Evolutionary conservation across 1,140 invertebrate species (phyloP).

Genomic region (Schlechtendalia chinensis): DNA sequence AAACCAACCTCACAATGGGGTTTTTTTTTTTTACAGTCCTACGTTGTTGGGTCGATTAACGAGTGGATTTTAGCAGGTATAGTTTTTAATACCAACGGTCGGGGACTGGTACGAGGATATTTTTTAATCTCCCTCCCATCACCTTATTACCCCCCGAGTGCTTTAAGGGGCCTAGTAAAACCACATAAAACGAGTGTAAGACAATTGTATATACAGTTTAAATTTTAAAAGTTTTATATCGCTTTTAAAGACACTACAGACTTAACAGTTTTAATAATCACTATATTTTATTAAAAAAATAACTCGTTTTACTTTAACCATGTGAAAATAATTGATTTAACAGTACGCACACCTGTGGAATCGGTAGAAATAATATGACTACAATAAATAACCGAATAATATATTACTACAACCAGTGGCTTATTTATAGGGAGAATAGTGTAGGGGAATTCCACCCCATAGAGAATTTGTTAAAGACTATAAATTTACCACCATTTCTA

Average conservation of each 20-base stretch:
- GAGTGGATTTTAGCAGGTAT: conserved; percentile 35
- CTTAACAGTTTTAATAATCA: not conserved
- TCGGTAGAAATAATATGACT: too few species aligned
- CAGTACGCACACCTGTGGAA: too few species aligned
- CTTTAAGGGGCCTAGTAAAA: not conserved
- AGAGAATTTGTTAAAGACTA: too few species aligned
- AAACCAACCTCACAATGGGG: not conserved
- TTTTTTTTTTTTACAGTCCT: conserved; percentile 11
- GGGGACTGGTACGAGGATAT: not conserved
- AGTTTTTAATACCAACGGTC: conserved; percentile 22
- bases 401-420: too few species aligned
- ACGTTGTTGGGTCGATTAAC: conserved; percentile 43
- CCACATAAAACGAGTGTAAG: not conserved
- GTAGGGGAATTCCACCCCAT: too few species aligned
- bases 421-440: too few species aligned
- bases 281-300: too few species aligned
- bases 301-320: too few species aligned
- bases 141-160: not conserved
- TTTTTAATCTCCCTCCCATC: not conserved
- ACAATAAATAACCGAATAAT: too few species aligned
- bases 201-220: not conserved
- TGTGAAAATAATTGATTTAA: too few species aligned
- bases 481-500: too few species aligned
- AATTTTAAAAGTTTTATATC: not conserved
- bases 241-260: not conserved